Base-by-base conservation (phyloP, 2,113 vertebrate genomes). In the Caranx melampygus region DNA sequence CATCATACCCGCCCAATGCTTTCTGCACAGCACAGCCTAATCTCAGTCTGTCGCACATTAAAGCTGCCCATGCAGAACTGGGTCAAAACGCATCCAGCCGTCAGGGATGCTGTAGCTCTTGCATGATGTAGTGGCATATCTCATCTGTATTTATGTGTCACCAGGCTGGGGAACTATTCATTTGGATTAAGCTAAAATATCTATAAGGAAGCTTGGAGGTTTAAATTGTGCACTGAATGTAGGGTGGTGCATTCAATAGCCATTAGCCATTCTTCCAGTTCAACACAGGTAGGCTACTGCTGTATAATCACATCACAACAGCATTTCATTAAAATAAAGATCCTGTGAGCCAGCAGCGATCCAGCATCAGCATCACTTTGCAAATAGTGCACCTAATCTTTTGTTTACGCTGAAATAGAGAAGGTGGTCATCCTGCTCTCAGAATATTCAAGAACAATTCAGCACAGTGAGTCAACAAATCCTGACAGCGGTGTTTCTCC, bases 51-150 rank as follows among this genome's bases (percentile, higher is more conserved):
- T 71, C 73, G 79, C 81, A 51, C 69, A 51, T 78, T 78, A 75
- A 87, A 21, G 70, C 63, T 72, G 31, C 26, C 79, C 75, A 33
- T 60, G 85, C 76, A 85, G 54, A 92, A 89, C 58, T 92, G 89
- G 92, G 90, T 92, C 91, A 91, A 75, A 81, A 67, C 54, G 62
- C 63, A 76, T 26, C 20, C 10, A 55, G 59, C 21, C 78, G 79
- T 63, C 72, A 70, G 58, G 37, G 84, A 90, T 88, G 88, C 75
- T 85, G 42, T 60, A 79, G 40, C 67, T 77, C 7, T 2, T 42
- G 37, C 20, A 75, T 52, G 45, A 75, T 75, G 45, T 6, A 62
- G 52, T 42, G 20, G 18, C 61, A 59, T 33, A 4, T 58, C 1
- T 15, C 15, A 12, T n/a, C 20, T 72, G 11, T 9, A 13, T 75